These are phyloP conservation scores for Varroa destructor DNA, from an alignment of 1,140 invertebrate genomes.

Conservation along the genomic window DNA sequence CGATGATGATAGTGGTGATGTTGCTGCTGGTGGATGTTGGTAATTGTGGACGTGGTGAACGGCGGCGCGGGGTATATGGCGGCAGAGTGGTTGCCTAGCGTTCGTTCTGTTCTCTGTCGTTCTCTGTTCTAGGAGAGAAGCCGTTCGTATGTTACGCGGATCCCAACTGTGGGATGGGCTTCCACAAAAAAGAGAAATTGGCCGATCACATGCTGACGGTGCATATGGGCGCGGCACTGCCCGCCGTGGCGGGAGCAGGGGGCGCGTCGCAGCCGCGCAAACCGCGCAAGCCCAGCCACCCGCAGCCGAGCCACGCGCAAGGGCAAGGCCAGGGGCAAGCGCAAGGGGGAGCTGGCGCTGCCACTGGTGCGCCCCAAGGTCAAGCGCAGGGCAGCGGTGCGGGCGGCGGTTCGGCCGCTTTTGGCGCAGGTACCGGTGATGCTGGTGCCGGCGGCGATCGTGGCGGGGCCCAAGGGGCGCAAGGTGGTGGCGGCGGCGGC, in stretches of 20 bases:
- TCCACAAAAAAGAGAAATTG: constrained; percentile 29
- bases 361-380: too few relatives aligned
- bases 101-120: too few relatives aligned
- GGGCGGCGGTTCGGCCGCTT: constrained; percentile 9
- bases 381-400: too few relatives aligned
- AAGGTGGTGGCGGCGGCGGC: too few relatives aligned
- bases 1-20: too few relatives aligned
- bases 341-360: too few relatives aligned
- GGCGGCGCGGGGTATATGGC: too few relatives aligned
- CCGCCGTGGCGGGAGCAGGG: constrained; percentile 1
- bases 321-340: too few relatives aligned
- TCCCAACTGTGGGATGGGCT: constrained; percentile 28
- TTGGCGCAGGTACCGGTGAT: background rate
- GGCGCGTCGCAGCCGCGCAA: constrained; percentile 1
- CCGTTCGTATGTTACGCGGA: constrained; percentile 28
- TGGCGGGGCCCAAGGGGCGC: too few relatives aligned
- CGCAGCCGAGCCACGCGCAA: constrained; percentile 9
- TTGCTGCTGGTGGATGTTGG: too few relatives aligned
- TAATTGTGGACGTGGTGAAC: too few relatives aligned
- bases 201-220: constrained; percentile 28
- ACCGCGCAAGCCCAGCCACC: constrained; percentile 21
- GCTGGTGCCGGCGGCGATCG: constrained; percentile 16
- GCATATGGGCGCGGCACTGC: constrained; percentile 23
- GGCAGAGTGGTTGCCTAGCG: too few relatives aligned
- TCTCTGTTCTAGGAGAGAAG: constrained; percentile 28